A percentile compares a stretch with the other conserved stretches of the same genome.
Conservation (phyloP, 2,113 vertebrate genomes). For the Symphodus melops region DNA sequence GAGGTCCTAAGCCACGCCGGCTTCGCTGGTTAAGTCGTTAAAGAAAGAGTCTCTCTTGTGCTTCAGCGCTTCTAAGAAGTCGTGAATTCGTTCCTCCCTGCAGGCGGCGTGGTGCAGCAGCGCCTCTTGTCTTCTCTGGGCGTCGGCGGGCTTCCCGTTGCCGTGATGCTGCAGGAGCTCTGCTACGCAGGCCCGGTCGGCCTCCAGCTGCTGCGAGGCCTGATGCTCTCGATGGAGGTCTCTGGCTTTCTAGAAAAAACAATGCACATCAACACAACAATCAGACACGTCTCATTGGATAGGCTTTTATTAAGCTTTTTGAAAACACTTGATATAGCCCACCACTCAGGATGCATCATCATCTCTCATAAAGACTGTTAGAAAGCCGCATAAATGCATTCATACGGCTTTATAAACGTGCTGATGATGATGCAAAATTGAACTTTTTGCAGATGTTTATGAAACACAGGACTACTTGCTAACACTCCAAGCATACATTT, state of each 20-base stretch:
- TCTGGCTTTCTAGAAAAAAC: conserved; percentile 89
- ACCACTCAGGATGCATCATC: no score
- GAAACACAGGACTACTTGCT: no score
- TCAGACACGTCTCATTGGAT: background rate
- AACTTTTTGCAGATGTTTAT: no score
- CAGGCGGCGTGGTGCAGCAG: conserved; percentile 84
- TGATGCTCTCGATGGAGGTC: conserved; percentile 89
- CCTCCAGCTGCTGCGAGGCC: conserved; percentile 88
- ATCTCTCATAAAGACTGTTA: no score
- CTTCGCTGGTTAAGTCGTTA: conserved; percentile 67
- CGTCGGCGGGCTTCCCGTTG: conserved; percentile 83
- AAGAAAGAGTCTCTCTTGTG: conserved; percentile 89
- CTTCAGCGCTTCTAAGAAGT: conserved; percentile 90
- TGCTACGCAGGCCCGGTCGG: conserved; percentile 86
- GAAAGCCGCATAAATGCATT: no score
- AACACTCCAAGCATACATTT: no score
- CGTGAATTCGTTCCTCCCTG: conserved; percentile 89
- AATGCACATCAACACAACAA: background rate
- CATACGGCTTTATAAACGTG: no score
- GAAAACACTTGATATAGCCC: no score
- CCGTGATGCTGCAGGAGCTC: conserved; percentile 84
- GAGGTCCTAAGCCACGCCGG: conserved; percentile 77
- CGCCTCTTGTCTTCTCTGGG: conserved; percentile 80
- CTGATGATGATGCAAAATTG: no score
- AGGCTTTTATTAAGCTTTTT: no score